Evolutionary conservation across 1,140 invertebrate species (phyloP).

Genomic region (Zaprionus africanus): DNA sequence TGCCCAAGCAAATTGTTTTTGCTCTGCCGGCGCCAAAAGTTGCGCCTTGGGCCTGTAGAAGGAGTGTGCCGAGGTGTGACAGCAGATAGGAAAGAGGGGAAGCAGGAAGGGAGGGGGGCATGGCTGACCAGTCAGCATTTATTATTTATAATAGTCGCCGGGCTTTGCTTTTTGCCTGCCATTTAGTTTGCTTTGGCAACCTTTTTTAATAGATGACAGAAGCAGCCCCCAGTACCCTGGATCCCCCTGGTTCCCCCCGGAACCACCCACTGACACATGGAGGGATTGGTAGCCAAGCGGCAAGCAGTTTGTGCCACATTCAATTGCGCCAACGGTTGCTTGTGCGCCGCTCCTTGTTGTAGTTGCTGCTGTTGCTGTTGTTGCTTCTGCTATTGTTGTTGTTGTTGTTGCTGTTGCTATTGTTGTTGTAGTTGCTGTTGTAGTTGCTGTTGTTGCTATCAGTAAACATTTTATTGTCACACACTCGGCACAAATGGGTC

Average conservation of each 20-base stretch:
- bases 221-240: background rate
- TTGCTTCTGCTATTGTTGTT: slow-evolving; percentile 39
- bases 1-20: slow-evolving; percentile 75
- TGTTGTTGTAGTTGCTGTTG: background rate
- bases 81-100: background rate
- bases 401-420: slow-evolving; percentile 4
- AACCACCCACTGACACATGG: slow-evolving; percentile 4
- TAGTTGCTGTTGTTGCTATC: slow-evolving; percentile 57
- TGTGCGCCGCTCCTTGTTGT: slow-evolving; percentile 24
- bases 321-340: slow-evolving; percentile 68
- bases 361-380: slow-evolving; percentile 13
- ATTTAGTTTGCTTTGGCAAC: slow-evolving; percentile 63
- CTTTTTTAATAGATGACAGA: slow-evolving; percentile 79
- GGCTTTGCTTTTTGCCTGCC: slow-evolving; percentile 69
- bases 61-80: background rate
- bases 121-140: slow-evolving; percentile 81
- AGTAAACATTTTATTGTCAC: slow-evolving; percentile 83
- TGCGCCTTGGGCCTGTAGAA: slow-evolving; percentile 30
- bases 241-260: slow-evolving; percentile 23
- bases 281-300: slow-evolving; percentile 37
- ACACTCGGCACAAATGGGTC: slow-evolving; percentile 81
- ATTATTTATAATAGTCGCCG: slow-evolving; percentile 81
- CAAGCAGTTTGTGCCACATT: slow-evolving; percentile 77
- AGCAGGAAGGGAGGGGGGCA: background rate
- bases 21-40: slow-evolving; percentile 63